Evolutionary conservation across 1,140 invertebrate genomes (phyloP), one percentile per base, ranked within the genome.

Genomic region (Penaeus chinensis): DNA sequence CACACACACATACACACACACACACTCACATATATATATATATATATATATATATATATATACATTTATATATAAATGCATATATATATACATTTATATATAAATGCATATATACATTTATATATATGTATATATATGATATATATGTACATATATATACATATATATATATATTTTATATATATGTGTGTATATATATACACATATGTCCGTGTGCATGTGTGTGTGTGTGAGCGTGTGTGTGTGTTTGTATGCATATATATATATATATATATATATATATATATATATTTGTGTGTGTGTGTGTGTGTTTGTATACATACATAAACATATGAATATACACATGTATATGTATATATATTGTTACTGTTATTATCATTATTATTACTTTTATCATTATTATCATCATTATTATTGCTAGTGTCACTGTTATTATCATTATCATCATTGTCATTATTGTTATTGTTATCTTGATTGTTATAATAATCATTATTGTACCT

Each of bases 11-110:
- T 7, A 66, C 24, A 66, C 24, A 66, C 24, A 66, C 24, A 66
- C 24, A 24, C 20, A 22, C 37, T 3, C 37, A 37, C 5, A 37
- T 37, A 37, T 37, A 37, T 5, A 37, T 37, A 37, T 37, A 37
- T 66, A 66, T 66, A 66, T 66, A 66, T 66, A 66, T 66, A 66
- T 66, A 66, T 66, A 66, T 66, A 66, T 66, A 66, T 66, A 66
- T 66, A 66, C 5, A 66, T 66, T 4, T 66, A 66, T 66, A 66
- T 66, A 66, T 66, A 66, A 3, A 66, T 66, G 7, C 7, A 3
- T 66, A 66, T 3, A 66, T 3, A 66, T 7, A 66, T 37, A 5
- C 37, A 37, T 5, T 3, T 5, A 2, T 5, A 37, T 37, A 37
- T 5, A 37, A 3, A 37, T 2, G 7, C 7, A 66, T 66, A 66